Percentiles rank a stretch among this genome's conserved stretches.
phyloP scores from a whole-genome alignment of 2,113 vertebrate species.

The Galemys pyrenaicus region DNA sequence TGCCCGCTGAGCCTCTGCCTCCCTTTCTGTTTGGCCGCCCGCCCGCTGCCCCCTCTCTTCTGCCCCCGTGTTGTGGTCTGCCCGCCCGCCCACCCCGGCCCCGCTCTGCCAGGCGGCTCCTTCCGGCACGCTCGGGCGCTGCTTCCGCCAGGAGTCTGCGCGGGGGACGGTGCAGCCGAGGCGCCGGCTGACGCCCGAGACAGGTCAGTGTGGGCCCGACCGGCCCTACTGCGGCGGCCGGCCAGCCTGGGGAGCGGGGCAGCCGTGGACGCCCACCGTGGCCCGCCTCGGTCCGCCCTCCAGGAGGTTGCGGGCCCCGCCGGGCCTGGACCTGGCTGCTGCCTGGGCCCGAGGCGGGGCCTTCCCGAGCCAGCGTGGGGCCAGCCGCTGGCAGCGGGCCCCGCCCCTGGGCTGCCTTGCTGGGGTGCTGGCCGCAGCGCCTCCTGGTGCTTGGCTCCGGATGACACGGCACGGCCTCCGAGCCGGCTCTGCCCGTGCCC shows the following conservation, averaged over 20 bases:
- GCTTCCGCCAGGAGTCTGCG: constrained; percentile 69
- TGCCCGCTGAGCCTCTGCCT: not conserved
- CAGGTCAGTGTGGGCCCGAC: constrained; percentile 72
- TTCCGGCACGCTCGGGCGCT: constrained; percentile 62
- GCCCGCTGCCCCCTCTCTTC: constrained; percentile 27
- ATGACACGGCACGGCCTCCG: no score
- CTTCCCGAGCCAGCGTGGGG: no score
- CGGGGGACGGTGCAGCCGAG: constrained; percentile 52
- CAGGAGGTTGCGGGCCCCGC: no score
- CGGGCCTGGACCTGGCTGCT: no score
- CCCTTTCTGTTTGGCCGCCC: not conserved
- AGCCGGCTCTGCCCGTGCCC: no score
- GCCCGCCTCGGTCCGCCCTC: not conserved
- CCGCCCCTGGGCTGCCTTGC: no score
- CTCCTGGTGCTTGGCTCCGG: no score
- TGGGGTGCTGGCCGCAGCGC: not conserved
- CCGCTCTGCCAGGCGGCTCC: constrained; percentile 46
- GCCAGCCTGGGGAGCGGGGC: no score
- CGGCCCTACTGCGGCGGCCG: not conserved
- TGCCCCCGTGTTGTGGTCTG: not conserved
- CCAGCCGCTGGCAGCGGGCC: not conserved
- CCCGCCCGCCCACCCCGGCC: not conserved
- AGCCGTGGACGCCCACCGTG: no score
- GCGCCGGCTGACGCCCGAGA: not conserved
- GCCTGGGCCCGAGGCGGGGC: no score